These are phyloP conservation scores for Grammomys surdaster DNA, from an alignment of 2,113 vertebrate genomes.

Conservation along the genomic window DNA sequence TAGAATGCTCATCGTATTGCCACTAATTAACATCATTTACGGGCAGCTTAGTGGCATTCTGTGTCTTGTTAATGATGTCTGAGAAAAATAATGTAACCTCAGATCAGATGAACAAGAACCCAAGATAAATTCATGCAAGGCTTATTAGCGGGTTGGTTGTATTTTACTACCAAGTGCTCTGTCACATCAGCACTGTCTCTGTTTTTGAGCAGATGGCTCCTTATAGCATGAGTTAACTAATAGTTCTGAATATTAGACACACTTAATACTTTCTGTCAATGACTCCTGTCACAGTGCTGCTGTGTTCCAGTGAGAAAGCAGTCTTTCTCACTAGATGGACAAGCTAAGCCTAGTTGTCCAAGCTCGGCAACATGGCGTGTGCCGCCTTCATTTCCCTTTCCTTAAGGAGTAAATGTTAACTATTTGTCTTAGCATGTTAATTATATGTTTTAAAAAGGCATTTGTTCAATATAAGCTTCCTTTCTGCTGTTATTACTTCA, in stretches of 20 bases:
- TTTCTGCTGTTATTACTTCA: conserved; percentile 56
- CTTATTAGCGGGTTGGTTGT: neutral
- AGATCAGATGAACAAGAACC: neutral
- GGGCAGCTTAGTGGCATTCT: neutral
- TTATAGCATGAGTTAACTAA: neutral
- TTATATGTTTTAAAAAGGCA: neutral
- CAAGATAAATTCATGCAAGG: no score
- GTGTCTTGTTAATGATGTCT: neutral
- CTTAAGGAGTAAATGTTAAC: neutral
- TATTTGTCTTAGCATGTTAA: neutral
- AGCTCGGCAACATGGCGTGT: accelerated
- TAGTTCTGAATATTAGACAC: neutral
- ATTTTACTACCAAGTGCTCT: no score
- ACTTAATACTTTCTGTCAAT: neutral
- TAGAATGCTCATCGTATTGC: neutral
- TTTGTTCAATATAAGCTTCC: neutral
- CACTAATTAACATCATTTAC: neutral
- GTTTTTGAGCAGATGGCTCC: neutral
- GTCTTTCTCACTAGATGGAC: neutral
- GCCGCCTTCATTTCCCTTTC: neutral
- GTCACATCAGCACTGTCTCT: neutral
- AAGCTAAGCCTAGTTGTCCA: neutral
- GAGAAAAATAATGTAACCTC: neutral
- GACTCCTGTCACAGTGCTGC: no score
- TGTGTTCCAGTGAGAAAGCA: neutral